Percentiles rank a stretch among this genome's conserved stretches.
Conservation (phyloP, 2,888 invertebrate species). For the Meiosimyza platycephala region DNA sequence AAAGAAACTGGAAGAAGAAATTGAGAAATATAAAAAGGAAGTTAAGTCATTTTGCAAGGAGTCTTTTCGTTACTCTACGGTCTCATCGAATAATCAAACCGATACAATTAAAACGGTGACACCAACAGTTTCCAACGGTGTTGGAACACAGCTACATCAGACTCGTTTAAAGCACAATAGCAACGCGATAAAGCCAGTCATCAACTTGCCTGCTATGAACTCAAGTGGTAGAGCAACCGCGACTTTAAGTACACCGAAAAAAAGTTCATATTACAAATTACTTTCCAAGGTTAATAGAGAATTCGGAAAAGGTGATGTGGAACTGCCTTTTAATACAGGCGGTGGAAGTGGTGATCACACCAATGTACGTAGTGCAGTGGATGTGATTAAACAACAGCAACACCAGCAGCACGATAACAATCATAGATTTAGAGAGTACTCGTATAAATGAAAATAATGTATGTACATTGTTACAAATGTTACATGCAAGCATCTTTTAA, state of each 20-base stretch:
- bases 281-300: conserved; percentile 44
- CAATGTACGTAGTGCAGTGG: neutral
- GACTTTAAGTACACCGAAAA: conserved; percentile 37
- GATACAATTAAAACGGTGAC: conserved; percentile 2
- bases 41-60: conserved; percentile 55
- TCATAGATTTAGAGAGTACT: conserved; percentile 36
- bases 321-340: conserved; percentile 36
- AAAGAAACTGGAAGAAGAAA: conserved; percentile 55
- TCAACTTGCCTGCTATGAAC: conserved; percentile 7
- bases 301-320: conserved; percentile 39
- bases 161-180: conserved; percentile 32
- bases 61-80: conserved; percentile 39
- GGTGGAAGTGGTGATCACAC: conserved; percentile 36
- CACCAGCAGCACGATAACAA: conserved; percentile 34
- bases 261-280: conserved; percentile 43
- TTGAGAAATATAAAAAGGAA: conserved; percentile 57
- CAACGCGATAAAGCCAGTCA: neutral
- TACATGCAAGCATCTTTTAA: conserved; percentile 24
- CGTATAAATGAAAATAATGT: conserved; percentile 4
- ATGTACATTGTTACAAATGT: conserved; percentile 9
- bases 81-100: conserved; percentile 25
- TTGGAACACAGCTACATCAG: neutral
- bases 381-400: conserved; percentile 16
- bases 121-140: neutral
- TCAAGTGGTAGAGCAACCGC: neutral